Base-by-base conservation (phyloP, 2,797 vertebrate genomes). In the Xyrichtys novacula region DNA sequence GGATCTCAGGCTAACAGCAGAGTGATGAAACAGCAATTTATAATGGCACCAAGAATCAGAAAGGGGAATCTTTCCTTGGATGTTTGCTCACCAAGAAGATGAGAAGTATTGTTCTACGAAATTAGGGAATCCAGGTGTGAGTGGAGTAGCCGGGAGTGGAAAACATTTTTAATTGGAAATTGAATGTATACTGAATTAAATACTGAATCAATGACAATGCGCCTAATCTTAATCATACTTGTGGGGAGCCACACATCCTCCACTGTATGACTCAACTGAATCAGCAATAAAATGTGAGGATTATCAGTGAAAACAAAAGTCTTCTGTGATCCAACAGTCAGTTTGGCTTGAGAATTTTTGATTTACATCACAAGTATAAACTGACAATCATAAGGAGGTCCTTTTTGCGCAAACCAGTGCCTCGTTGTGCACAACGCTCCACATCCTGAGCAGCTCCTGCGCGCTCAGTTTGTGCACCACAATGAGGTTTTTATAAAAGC, bases 391-490 rank as follows among this genome's bases (percentile, higher is more conserved):
- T 1, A 91, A 9, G 2, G 71, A 57, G 49, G 74, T 68, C 56
- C 60, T 90, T 55, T 68, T 90, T 28, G 94, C 92, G 36, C 96
- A 97, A 5, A 57, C 38, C 12, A 96, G 89, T 0, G 83, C 71
- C 22, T 88, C 28, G 19, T 75, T 72, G 56, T 89, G 84, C 73
- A 96, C 93, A 0, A 92, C 77, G 2, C 86, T 87, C 96, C 96
- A 96, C 96, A 97, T 96, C 29, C 71, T 80, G 46, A 95, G 74
- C 69, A 95, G 86, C 70, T 96, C 96, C 11, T 85, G 88, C 2
- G 95, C 90, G 73, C 86, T 88, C 74, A 97, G 90, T 60, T 95
- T 96, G 82, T 97, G 96, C 50, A 97, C 95, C 64, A 97, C 90
- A 15, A 97, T 91, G 65, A 97, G 92, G 62, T 84, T 81, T 11